Base-by-base conservation (phyloP, 1,140 invertebrate species). In the Delia radicum region DNA sequence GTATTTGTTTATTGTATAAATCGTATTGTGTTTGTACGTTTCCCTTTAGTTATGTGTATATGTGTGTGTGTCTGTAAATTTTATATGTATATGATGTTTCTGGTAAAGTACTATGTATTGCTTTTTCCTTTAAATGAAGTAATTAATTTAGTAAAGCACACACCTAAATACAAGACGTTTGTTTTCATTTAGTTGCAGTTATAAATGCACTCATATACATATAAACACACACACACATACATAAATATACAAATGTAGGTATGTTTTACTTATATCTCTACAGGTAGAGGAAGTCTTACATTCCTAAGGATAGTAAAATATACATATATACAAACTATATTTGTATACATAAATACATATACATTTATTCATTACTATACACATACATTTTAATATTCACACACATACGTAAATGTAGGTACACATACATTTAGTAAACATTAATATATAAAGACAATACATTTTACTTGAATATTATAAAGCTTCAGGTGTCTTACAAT, bases 91-190 rank as follows among this genome's bases (percentile, higher is more conserved):
- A n/a, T n/a, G n/a, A n/a, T n/a, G n/a, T n/a, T n/a, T n/a, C n/a
- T n/a, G n/a, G n/a, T n/a, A n/a, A n/a, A n/a, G n/a, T n/a, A n/a
- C n/a, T 55, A 21, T 29, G 74, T 62, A 67, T 65, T 63, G 33
- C 24, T 26, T 63, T 75, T 72, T 31, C 42, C 27, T 26, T 71
- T 72, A 75, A 75, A 75, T 75, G 74, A 75, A 71, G 74, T 75
- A 75, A 75, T 75, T 75, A 75, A 75, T 75, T 75, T 75, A 71
- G 65, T 67, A 75, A 75, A 75, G 69, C 65, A 26, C 46, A 71
- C 37, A 61, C 74, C 48, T 69, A 69, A 69, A 69, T 69, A 69
- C 65, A 69, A 69, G 65, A 69, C 29, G 65, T 69, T 69, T 69
- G 65, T 69, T 69, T 69, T 69, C 65, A 69, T 69, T 69, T 33